Evolutionary conservation across 2,113 vertebrate species (phyloP).

Genomic region (Ammodramus savannarum): DNA sequence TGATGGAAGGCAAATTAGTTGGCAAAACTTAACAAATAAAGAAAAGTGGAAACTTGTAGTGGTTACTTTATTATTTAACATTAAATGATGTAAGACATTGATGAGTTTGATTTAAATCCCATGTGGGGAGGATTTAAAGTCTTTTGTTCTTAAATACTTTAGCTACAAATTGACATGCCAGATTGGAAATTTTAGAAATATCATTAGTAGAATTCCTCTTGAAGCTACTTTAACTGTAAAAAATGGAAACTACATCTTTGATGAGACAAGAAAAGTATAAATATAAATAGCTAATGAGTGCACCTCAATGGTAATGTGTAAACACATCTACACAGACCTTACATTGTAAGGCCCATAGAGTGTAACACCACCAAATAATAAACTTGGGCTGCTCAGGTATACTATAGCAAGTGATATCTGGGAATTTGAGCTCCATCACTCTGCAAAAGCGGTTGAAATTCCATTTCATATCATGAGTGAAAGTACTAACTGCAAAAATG

Average conservation of each 20-base stretch:
- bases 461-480: neutral
- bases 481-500: neutral
- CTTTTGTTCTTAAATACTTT: neutral
- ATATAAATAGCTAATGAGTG: neutral
- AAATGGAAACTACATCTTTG: neutral
- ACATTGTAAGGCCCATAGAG: neutral
- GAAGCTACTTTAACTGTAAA: neutral
- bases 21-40: neutral
- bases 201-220: neutral
- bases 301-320: neutral
- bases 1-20: neutral
- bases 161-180: neutral
- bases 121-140: neutral
- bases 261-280: neutral
- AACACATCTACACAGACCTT: neutral
- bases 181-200: neutral
- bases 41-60: neutral
- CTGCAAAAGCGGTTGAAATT: neutral
- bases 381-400: fast-evolving
- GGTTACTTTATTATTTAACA: neutral
- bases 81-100: neutral
- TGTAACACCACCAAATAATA: neutral
- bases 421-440: neutral
- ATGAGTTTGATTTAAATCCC: neutral
- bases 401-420: neutral